Percentiles rank a stretch among this genome's conserved stretches.
Conservation (phyloP, 2,797 vertebrate genomes). For the Peromyscus melanophrys region DNA sequence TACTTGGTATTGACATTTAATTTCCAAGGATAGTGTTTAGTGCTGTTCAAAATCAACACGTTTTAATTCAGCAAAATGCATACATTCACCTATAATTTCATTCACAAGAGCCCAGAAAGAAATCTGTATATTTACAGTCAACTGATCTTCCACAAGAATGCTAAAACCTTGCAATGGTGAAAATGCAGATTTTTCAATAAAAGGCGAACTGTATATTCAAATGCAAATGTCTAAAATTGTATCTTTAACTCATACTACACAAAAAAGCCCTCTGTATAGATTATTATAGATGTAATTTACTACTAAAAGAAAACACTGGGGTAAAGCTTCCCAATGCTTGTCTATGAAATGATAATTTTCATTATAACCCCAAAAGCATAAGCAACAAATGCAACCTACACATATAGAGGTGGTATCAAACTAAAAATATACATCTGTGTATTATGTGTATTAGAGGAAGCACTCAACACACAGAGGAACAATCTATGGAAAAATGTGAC, state of each 20-base stretch:
- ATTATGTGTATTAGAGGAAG: background rate
- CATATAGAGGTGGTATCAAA: background rate
- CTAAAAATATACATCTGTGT: background rate
- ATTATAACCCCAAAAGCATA: background rate
- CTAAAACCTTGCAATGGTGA: background rate
- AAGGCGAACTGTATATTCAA: background rate
- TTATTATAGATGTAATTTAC: background rate
- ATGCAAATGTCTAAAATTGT: background rate
- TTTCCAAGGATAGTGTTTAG: background rate
- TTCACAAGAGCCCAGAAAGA: background rate
- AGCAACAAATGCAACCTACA: background rate
- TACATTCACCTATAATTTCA: background rate
- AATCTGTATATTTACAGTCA: background rate
- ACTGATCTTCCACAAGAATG: background rate
- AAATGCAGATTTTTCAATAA: background rate
- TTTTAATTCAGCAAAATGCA: background rate
- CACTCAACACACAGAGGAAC: background rate
- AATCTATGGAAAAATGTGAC: background rate
- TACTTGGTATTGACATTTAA: background rate
- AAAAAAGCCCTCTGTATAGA: background rate
- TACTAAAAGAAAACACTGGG: background rate
- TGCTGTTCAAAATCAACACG: background rate
- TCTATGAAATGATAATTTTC: background rate
- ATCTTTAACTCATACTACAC: background rate
- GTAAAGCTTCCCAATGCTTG: background rate